phyloP scores from a whole-genome alignment of 2,113 vertebrate species.

The Spheniscus mendiculus region DNA sequence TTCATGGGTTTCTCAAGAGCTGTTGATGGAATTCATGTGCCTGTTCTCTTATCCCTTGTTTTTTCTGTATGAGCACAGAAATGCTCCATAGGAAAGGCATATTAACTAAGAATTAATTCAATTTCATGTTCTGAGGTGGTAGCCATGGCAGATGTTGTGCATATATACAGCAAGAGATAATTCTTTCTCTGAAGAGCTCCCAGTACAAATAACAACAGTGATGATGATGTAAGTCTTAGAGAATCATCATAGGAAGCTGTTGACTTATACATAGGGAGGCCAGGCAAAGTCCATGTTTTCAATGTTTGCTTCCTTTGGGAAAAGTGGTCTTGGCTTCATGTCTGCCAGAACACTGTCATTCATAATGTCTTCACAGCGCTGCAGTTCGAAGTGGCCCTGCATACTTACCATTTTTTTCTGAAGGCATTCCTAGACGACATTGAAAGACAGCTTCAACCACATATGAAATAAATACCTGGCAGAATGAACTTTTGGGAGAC shows the following conservation, averaged over 20 bases:
- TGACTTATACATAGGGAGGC: background rate
- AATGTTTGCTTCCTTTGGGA: constrained; percentile 14
- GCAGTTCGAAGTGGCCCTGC: background rate
- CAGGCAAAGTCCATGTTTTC: background rate
- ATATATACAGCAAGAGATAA: background rate
- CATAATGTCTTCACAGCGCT: background rate
- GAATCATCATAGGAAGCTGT: constrained; percentile 34
- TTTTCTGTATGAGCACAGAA: background rate
- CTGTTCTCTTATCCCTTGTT: background rate
- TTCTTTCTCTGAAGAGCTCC: constrained; percentile 9
- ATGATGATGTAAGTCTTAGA: constrained; percentile 3
- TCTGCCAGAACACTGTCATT: constrained; percentile 24
- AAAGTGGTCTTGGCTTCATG: background rate
- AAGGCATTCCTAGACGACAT: background rate
- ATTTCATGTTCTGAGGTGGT: background rate
- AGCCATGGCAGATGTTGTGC: background rate
- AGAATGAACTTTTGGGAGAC: background rate
- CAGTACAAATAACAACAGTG: background rate
- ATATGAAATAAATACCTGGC: background rate
- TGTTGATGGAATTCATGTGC: background rate
- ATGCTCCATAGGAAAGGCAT: background rate
- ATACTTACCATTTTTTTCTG: background rate
- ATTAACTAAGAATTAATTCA: background rate
- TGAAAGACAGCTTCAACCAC: background rate
- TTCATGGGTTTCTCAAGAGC: background rate